Evolutionary conservation across 2,888 invertebrate genomes (phyloP), one percentile per base, ranked within the genome.

Genomic region (Herminia tarsipennalis): DNA sequence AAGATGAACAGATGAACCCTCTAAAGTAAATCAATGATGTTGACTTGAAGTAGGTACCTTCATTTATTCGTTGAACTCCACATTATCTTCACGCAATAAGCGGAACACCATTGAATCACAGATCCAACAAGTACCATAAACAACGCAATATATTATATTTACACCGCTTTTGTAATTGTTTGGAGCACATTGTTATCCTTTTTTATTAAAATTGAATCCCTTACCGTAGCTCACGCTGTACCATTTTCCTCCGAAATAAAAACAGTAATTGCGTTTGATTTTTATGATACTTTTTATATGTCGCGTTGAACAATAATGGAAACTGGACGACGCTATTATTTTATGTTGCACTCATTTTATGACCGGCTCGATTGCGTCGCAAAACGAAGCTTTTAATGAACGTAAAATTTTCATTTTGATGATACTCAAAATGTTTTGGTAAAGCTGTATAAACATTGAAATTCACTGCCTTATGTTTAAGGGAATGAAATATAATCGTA

Each of bases 251-350:
- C 30, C 27, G 55, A 54, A 32, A 66, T 63, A 66, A 63, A 66
- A 66, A 10, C 62, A 69, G 77, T 78, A 77, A 80, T 80, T 76
- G 69, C 67, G 59, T 71, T 65, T 73, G 76, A 80, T 78, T 80
- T 77, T 81, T 81, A 81, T 73, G 76, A 64, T 76, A 73, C 43
- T 76, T 80, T 81, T 81, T 81, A 80, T 78, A 70, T 73, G 70
- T 73, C 70, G 70, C 68, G 72, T 77, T 70, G 68, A 73, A 68
- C 73, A 70, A 75, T 79, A 75, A 78, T 76, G 77, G 70, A 78
- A 73, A 72, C 75, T 71, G 66, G 51, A 54, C 51, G 59, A 59
- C 55, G 65, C 68, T 59, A 73, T 71, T 73, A 73, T 76, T 76
- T 77, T 76, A 76, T 78, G 67, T 63, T 62, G 60, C 60, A 65